These are phyloP conservation scores for Phrynocephalus guinanensis DNA, from an alignment of 2,797 vertebrate species.

Conservation along the genomic window DNA sequence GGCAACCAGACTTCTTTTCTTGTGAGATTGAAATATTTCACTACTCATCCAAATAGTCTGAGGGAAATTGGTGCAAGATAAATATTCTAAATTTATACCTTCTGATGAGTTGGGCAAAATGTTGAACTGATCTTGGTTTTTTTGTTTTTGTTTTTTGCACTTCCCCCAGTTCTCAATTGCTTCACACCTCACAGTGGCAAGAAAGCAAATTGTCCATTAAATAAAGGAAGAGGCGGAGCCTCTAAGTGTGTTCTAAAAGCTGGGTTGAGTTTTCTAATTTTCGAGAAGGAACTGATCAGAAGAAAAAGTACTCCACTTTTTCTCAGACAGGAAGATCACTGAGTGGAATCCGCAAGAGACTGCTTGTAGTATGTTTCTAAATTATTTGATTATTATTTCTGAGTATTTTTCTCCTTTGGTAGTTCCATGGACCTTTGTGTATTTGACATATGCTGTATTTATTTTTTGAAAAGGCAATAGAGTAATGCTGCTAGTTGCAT, in stretches of 20 bases:
- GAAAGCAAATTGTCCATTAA: not conserved
- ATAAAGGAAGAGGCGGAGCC: constrained; percentile 31
- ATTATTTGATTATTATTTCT: not conserved
- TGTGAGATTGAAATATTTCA: too few relatives aligned
- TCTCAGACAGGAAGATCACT: not conserved
- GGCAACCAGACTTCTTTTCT: too few relatives aligned
- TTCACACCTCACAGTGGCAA: not conserved
- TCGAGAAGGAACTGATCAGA: not conserved
- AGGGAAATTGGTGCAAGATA: not conserved
- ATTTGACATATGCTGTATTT: not conserved
- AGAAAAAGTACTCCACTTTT: constrained; percentile 16
- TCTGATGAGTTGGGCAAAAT: not conserved
- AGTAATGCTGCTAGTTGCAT: not conserved
- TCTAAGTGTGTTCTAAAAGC: not conserved
- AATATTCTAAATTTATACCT: not conserved
- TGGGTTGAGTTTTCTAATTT: not conserved
- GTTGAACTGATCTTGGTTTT: not conserved
- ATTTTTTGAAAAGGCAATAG: not conserved
- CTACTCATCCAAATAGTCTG: too few relatives aligned
- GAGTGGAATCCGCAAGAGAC: not conserved
- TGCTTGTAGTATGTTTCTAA: constrained; percentile 20
- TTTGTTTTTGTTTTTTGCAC: not conserved
- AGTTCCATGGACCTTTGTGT: not conserved
- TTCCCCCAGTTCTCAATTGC: constrained; percentile 20
- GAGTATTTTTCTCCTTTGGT: not conserved